Evolutionary conservation across 2,888 invertebrate genomes (phyloP).

Genomic region (Papilio demoleus): DNA sequence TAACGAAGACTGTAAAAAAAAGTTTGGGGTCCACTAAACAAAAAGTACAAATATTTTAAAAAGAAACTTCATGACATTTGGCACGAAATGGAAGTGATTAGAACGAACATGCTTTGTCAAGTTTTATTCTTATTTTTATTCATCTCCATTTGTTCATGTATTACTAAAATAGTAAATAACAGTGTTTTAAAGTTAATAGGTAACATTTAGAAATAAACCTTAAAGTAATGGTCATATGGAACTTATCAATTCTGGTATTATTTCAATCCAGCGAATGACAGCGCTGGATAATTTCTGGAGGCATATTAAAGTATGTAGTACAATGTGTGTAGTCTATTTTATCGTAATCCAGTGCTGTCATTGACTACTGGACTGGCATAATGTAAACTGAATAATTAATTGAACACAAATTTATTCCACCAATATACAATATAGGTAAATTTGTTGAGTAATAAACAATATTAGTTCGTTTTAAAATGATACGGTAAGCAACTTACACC

Average conservation of each 20-base stretch:
- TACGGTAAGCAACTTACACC: background rate
- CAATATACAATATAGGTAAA: background rate
- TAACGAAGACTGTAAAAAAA: too few relatives aligned
- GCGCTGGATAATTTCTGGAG: background rate
- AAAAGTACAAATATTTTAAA: background rate
- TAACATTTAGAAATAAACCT: constrained; percentile 32
- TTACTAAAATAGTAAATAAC: constrained; percentile 14
- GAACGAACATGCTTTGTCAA: background rate
- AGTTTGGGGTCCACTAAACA: background rate
- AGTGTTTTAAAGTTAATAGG: constrained; percentile 26
- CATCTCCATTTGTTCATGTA: constrained; percentile 5
- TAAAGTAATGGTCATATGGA: constrained; percentile 22
- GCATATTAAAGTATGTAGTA: background rate
- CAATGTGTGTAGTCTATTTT: too few relatives aligned
- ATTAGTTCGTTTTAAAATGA: background rate
- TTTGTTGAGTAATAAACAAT: too few relatives aligned
- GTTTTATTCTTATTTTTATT: background rate
- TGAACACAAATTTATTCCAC: constrained; percentile 1
- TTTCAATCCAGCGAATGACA: background rate
- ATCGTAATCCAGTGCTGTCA: background rate
- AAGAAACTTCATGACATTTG: constrained; percentile 36
- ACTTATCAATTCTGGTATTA: constrained; percentile 8
- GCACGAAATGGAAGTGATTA: constrained; percentile 37
- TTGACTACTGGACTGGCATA: background rate
- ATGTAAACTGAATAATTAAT: background rate